Evolutionary conservation across 1,140 invertebrate genomes (phyloP).

Genomic region (Pseudomyrmex gracilis): DNA sequence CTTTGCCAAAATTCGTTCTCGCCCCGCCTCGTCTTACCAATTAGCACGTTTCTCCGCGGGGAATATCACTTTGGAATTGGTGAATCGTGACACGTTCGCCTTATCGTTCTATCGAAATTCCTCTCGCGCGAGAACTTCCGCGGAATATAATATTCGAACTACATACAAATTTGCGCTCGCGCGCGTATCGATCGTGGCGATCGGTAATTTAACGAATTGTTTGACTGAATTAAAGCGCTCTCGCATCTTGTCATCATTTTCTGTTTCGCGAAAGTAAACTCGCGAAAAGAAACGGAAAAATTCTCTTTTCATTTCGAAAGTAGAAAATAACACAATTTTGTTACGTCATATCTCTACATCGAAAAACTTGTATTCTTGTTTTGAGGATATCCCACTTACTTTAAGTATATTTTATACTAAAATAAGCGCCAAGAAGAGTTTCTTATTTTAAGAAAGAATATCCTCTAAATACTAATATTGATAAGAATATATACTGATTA

Average conservation of each 20-base stretch:
- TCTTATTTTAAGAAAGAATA: no score
- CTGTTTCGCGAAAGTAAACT: background rate
- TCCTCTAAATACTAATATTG: no score
- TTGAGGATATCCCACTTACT: no score
- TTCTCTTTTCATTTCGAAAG: no score
- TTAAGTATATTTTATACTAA: no score
- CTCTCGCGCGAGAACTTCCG: background rate
- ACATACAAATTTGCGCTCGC: background rate
- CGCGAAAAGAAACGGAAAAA: no score
- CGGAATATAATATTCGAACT: background rate
- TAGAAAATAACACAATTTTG: no score
- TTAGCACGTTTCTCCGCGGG: background rate
- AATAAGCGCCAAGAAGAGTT: no score
- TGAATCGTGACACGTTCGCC: background rate
- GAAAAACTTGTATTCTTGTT: no score
- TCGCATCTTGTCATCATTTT: background rate
- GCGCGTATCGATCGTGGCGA: no score
- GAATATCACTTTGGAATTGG: background rate
- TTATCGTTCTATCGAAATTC: constrained; percentile 3
- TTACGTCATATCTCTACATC: no score
- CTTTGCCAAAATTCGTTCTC: background rate
- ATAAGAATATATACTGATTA: no score
- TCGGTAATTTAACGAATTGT: constrained; percentile 3
- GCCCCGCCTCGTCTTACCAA: background rate
- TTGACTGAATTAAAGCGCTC: background rate